Evolutionary conservation across 2,888 invertebrate species (phyloP).

Genomic region (Penaeus monodon): DNA sequence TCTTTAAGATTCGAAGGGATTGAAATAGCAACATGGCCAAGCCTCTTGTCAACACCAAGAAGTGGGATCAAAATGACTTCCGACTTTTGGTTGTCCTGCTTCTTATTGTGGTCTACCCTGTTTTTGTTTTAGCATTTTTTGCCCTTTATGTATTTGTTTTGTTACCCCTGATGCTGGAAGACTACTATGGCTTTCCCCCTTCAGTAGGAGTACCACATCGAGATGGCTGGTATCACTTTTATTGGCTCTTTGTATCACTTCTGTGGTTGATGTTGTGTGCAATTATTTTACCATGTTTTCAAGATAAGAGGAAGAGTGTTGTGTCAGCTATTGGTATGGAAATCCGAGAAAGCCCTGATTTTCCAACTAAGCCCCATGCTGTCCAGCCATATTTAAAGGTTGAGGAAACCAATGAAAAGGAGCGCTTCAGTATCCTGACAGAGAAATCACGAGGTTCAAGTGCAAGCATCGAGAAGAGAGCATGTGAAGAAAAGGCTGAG

Average conservation of each 20-base stretch:
- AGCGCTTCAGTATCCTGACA: conserved; percentile 27
- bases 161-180: conserved; percentile 26
- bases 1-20: neutral
- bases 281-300: conserved; percentile 42
- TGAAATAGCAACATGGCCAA: conserved; percentile 32
- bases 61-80: conserved; percentile 37
- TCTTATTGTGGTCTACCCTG: conserved; percentile 39
- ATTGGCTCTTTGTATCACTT: conserved; percentile 40
- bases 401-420: conserved; percentile 26
- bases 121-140: conserved; percentile 43
- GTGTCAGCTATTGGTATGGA: neutral
- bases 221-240: conserved; percentile 40
- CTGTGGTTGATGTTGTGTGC: conserved; percentile 46
- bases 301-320: neutral
- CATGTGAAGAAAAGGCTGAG: conserved; percentile 32
- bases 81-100: conserved; percentile 44
- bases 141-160: conserved; percentile 39
- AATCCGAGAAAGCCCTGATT: conserved; percentile 26
- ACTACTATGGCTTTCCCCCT: neutral
- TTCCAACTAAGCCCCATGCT: conserved; percentile 10
- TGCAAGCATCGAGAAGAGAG: conserved; percentile 36
- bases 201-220: neutral
- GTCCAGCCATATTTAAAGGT: conserved; percentile 27
- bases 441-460: conserved; percentile 33
- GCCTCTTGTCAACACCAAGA: conserved; percentile 18